Evolutionary conservation across 2,797 vertebrate species (phyloP).

Genomic region (Malurus splendens): DNA sequence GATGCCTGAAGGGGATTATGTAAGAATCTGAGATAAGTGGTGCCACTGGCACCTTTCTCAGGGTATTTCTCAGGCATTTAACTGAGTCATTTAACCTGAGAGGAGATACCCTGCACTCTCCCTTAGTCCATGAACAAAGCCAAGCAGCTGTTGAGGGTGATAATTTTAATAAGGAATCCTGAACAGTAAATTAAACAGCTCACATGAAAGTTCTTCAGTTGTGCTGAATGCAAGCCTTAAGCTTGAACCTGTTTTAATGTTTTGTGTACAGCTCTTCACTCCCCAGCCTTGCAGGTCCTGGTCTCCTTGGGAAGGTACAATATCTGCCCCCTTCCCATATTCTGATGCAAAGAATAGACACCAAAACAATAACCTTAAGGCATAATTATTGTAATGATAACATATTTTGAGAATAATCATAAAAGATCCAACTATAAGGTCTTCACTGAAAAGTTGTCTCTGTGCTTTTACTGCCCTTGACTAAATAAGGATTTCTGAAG

Average conservation of each 20-base stretch:
- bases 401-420: neutral
- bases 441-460: neutral
- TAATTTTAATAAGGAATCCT: neutral
- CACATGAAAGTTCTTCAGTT: neutral
- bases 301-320: neutral
- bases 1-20: neutral
- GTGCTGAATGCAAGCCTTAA: neutral
- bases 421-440: neutral
- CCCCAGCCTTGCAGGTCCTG: neutral
- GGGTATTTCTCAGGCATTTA: neutral
- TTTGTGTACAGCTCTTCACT: neutral
- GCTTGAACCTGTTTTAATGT: neutral
- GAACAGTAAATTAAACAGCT: neutral
- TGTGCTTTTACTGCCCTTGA: neutral
- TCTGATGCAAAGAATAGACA: neutral
- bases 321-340: neutral
- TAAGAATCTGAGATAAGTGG: slow-evolving; percentile 12
- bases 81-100: neutral
- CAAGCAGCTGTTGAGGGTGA: neutral
- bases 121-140: neutral
- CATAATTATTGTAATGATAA: neutral
- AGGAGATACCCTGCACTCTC: neutral
- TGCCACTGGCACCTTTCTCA: neutral
- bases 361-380: neutral
- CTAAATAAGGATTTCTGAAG: neutral